Percentiles rank a stretch among this genome's conserved stretches.
phyloP scores from a whole-genome alignment of 1,140 invertebrate species.

The Drosophila chauvacae region DNA sequence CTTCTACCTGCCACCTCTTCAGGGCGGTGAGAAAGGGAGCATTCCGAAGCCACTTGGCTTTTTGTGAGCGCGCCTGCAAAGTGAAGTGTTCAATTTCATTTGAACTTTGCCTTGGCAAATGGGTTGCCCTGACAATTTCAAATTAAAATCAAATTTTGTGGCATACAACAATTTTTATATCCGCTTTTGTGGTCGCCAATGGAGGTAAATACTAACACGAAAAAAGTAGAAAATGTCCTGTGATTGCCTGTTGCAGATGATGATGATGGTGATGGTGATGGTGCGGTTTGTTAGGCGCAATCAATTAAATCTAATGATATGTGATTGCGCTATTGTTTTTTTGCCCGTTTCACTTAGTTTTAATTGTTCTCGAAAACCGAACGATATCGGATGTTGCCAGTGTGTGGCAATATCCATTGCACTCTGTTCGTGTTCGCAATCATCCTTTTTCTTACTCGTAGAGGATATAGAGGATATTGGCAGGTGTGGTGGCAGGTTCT shows the following conservation, averaged over 20 bases:
- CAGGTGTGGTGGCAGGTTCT: neutral
- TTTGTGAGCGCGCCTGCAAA: neutral
- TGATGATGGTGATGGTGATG: neutral
- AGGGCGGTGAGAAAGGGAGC: neutral
- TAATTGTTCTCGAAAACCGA: slow-evolving; percentile 27
- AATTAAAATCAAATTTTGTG: slow-evolving; percentile 72
- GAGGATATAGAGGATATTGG: neutral
- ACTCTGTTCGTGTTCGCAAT: too few species aligned
- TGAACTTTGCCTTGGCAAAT: slow-evolving; percentile 13
- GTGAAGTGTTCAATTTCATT: slow-evolving; percentile 34
- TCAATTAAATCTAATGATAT: slow-evolving; percentile 71
- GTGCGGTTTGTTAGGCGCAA: slow-evolving; percentile 27
- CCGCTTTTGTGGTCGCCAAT: slow-evolving; percentile 30
- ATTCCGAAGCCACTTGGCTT: neutral
- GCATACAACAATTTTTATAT: slow-evolving; percentile 48
- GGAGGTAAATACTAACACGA: neutral
- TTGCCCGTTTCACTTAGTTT: slow-evolving; percentile 18
- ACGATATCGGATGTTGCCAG: neutral
- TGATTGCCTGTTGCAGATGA: slow-evolving; percentile 31
- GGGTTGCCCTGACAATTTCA: slow-evolving; percentile 47
- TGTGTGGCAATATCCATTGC: slow-evolving; percentile 2
- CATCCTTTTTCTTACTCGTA: neutral
- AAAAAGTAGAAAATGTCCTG: neutral
- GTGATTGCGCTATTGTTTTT: slow-evolving; percentile 51
- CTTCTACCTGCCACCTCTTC: slow-evolving; percentile 35